Conservation (phyloP, 2,797 vertebrate species). For the Spinus pinus region DNA sequence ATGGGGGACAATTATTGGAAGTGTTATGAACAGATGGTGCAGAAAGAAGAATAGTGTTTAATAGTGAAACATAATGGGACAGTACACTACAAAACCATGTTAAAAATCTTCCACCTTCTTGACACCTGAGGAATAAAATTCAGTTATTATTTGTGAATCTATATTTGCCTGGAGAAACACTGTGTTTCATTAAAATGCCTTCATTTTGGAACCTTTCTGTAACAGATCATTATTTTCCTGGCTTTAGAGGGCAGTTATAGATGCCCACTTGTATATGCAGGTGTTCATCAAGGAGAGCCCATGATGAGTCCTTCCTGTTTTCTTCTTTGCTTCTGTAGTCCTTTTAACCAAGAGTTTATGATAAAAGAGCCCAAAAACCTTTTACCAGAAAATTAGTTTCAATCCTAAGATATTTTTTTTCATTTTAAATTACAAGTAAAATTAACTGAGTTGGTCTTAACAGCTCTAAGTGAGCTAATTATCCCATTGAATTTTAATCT, state of each 20-base stretch:
- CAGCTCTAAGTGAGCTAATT: neutral
- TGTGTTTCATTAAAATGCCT: neutral
- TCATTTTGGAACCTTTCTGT: neutral
- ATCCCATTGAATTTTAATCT: neutral
- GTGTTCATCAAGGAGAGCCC: neutral
- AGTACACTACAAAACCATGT: neutral
- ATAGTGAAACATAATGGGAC: neutral
- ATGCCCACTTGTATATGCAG: neutral
- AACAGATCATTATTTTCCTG: neutral
- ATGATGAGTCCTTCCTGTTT: neutral
- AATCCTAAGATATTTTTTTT: neutral
- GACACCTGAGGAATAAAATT: neutral
- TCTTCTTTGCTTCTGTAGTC: neutral
- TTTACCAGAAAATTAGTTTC: neutral
- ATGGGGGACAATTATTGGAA: slow-evolving; percentile 28
- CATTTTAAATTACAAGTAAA: neutral
- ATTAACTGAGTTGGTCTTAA: neutral
- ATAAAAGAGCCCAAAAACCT: neutral
- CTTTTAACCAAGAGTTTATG: neutral
- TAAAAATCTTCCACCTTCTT: neutral
- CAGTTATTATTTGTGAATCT: neutral
- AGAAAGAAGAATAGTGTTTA: neutral
- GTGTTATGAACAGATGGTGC: slow-evolving; percentile 48
- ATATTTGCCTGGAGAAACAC: neutral
- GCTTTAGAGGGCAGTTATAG: neutral